Evolutionary conservation across 2,797 vertebrate genomes (phyloP).

Genomic region (Pyrocephalus nanus): DNA sequence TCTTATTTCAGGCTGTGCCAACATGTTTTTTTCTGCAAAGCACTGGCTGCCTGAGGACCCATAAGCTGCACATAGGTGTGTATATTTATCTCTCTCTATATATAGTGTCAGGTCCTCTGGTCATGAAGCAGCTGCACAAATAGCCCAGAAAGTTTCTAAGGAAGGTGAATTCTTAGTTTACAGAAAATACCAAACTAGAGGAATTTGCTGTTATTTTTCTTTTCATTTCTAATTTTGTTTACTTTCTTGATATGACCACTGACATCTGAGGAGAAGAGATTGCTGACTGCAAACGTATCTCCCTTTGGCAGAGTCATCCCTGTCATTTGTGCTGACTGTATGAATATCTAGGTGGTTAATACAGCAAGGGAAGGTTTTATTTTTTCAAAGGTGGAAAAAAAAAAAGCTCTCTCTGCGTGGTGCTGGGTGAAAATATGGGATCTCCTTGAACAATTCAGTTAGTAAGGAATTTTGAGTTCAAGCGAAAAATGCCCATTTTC

Average conservation of each 20-base stretch:
- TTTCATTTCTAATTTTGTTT: conserved; percentile 25
- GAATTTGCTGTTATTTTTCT: neutral
- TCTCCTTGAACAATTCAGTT: neutral
- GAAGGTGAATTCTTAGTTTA: neutral
- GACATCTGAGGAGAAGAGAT: conserved; percentile 19
- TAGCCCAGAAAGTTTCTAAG: neutral
- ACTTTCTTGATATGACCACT: neutral
- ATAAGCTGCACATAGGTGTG: neutral
- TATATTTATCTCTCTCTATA: neutral
- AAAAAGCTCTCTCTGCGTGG: neutral
- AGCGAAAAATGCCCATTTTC: neutral
- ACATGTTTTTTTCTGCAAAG: neutral
- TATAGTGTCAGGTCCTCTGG: neutral
- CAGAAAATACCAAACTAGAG: neutral
- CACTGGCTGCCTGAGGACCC: neutral
- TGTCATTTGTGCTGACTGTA: conserved; percentile 9
- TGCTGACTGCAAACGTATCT: conserved; percentile 23
- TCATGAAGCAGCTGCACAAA: neutral
- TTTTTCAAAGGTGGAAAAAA: neutral
- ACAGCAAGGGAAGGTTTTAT: neutral
- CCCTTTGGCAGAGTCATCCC: neutral
- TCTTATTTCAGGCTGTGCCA: neutral
- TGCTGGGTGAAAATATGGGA: neutral
- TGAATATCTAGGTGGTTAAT: conserved; percentile 1
- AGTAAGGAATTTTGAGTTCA: neutral